phyloP scores from a whole-genome alignment of 2,113 vertebrate genomes.

The Callopanchax toddi region DNA sequence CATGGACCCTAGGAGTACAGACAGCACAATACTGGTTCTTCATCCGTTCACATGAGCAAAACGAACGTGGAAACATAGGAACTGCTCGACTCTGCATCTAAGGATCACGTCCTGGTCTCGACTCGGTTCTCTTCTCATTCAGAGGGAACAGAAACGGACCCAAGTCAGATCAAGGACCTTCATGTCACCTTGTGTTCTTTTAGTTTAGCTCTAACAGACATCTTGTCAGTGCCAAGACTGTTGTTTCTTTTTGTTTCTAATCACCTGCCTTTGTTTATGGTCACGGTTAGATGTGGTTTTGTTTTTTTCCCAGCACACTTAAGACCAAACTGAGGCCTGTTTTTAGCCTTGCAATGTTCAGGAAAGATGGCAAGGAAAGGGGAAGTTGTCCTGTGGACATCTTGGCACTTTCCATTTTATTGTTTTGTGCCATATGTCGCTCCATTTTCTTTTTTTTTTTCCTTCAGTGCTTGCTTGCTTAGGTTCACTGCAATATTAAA shows the following conservation, averaged over 20 bases:
- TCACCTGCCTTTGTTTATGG: conserved; percentile 58
- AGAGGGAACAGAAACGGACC: conserved; percentile 64
- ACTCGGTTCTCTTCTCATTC: conserved; percentile 58
- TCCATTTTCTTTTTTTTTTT: conserved; percentile 53
- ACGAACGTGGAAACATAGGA: conserved; percentile 45
- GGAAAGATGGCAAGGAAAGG: conserved; percentile 57
- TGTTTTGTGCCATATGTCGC: conserved; percentile 72
- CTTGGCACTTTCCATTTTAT: conserved; percentile 58
- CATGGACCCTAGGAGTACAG: conserved; percentile 43
- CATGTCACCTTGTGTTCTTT: conserved; percentile 27
- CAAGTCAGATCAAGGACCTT: conserved; percentile 46
- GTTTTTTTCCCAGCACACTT: conserved; percentile 41
- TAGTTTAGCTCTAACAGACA: conserved; percentile 57
- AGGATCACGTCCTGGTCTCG: conserved; percentile 47
- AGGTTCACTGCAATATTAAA: conserved; percentile 79
- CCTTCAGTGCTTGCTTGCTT: conserved; percentile 56
- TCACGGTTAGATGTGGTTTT: conserved; percentile 38
- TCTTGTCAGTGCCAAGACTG: conserved; percentile 76
- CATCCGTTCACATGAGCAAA: conserved; percentile 44
- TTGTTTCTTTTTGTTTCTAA: conserved; percentile 48
- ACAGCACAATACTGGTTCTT: conserved; percentile 41
- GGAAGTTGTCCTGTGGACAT: conserved; percentile 69
- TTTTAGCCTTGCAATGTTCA: conserved; percentile 67
- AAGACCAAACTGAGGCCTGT: conserved; percentile 71
- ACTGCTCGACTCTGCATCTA: conserved; percentile 51